Evolutionary conservation across 2,113 vertebrate species (phyloP).

Genomic region (Aldabrachelys gigantea): DNA sequence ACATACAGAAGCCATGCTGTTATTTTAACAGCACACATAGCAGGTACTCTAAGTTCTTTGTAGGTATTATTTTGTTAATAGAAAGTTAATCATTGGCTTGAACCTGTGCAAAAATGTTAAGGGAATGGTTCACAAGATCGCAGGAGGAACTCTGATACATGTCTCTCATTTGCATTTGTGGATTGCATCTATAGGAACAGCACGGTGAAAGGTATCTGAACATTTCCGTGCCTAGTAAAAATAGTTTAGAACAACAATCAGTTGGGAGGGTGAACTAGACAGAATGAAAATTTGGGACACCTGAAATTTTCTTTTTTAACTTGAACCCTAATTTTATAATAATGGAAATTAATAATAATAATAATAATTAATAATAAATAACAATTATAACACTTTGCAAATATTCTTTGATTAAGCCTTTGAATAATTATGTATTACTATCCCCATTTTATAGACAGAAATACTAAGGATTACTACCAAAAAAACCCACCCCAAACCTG

Average conservation of each 20-base stretch:
- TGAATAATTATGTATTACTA: background rate
- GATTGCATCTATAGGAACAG: background rate
- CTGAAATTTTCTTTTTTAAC: background rate
- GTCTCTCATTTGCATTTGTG: background rate
- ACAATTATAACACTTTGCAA: background rate
- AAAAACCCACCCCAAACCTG: no score
- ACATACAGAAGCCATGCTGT: background rate
- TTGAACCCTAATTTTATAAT: background rate
- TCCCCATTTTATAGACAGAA: background rate
- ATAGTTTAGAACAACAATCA: background rate
- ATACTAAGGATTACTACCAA: background rate
- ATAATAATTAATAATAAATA: background rate
- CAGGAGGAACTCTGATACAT: constrained; percentile 30
- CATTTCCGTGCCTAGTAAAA: constrained; percentile 52
- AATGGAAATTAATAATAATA: background rate
- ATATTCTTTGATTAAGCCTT: background rate
- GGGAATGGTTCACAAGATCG: constrained; percentile 49
- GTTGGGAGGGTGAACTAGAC: background rate
- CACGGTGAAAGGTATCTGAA: constrained; percentile 31
- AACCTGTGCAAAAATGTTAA: constrained; percentile 14
- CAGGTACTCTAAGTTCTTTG: fast-evolving
- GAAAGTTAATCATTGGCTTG: constrained; percentile 59
- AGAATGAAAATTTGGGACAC: background rate
- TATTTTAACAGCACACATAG: background rate
- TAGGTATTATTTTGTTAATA: background rate